Percentiles rank a stretch among this genome's conserved stretches.
Conservation (phyloP, 1,140 invertebrate genomes). For the Trachymyrmex cornetzi region DNA sequence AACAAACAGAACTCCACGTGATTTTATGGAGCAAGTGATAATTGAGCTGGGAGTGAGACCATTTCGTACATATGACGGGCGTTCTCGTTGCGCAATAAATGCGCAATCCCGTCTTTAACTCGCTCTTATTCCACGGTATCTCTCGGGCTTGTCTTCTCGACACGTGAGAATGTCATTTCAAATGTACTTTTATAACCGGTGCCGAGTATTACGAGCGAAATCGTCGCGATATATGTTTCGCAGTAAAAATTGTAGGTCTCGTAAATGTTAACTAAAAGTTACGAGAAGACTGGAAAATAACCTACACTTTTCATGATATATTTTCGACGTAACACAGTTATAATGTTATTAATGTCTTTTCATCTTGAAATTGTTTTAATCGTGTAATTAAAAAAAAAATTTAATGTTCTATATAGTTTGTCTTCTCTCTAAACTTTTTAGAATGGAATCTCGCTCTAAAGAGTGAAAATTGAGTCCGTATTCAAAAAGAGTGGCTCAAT, state of each 20-base stretch:
- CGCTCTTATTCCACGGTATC: conserved; percentile 16
- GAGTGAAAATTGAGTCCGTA: too few relatives aligned
- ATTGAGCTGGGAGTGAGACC: conserved; percentile 12
- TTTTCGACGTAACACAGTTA: background rate
- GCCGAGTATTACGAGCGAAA: conserved; percentile 29
- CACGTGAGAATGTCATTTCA: background rate
- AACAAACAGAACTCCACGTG: conserved; percentile 5
- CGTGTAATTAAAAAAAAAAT: background rate
- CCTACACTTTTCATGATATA: background rate
- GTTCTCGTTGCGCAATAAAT: conserved; percentile 26
- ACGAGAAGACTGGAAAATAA: background rate
- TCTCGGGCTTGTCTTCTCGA: background rate
- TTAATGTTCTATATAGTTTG: background rate
- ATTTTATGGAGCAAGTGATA: conserved; percentile 40
- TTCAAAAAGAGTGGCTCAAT: too few relatives aligned
- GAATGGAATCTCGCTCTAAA: too few relatives aligned
- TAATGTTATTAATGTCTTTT: background rate
- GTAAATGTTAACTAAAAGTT: too few relatives aligned
- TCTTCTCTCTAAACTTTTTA: background rate
- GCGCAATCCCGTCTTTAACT: conserved; percentile 16
- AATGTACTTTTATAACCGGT: conserved; percentile 4
- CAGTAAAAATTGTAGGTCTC: conserved; percentile 34
- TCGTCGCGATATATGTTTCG: conserved; percentile 11
- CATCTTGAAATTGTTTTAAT: background rate
- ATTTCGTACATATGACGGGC: conserved; percentile 8